Base-by-base conservation (phyloP, 1,140 invertebrate genomes). In the Meloidogyne exigua region DNA sequence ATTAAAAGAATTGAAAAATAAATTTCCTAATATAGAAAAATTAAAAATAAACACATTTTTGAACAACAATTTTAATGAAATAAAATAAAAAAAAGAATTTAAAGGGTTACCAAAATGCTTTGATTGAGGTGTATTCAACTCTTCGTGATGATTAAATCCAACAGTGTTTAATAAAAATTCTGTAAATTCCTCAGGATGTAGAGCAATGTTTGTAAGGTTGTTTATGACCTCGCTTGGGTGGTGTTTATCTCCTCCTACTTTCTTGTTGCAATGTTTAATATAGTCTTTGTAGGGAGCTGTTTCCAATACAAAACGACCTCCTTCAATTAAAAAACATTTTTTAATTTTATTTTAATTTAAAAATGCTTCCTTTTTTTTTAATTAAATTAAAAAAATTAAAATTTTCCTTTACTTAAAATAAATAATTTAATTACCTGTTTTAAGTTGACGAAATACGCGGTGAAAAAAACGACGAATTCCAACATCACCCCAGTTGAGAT, bases 401-500 rank as follows among this genome's bases (percentile, higher is more conserved):
- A 32, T 3, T 32, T 32, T n/a, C n/a, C n/a, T n/a, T n/a, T n/a
- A n/a, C n/a, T n/a, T n/a, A n/a, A 72, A 76, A 72, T 62, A 7
- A 36, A 44, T 15, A 32, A 65, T 62, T 39, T 26, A 25, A 26
- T 10, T 65, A 72, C 77, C 77, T 1, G 78, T 39, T 68, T 92
- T 90, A n/a, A 99, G 89, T 83, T 98, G 95, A 12, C 91, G 91
- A 86, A 92, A 95, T 90, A 96, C 94, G 13, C 95, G 90, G 79
- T 92, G 92, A 87, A 99, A 99, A 65, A 93, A 91, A 78, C 93
- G 90, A 88, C 96, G 96, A n/a, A 99, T 87, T 4, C 96, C 96
- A 18, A 90, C 91, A 88, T 99, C 96, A 10, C 96, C 95, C 90
- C 92, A 95, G 89, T 99, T 98, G 13, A 99, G 89, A 88, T 99